Conservation (phyloP, 2,797 vertebrate genomes). For the Oophaga sylvatica region DNA sequence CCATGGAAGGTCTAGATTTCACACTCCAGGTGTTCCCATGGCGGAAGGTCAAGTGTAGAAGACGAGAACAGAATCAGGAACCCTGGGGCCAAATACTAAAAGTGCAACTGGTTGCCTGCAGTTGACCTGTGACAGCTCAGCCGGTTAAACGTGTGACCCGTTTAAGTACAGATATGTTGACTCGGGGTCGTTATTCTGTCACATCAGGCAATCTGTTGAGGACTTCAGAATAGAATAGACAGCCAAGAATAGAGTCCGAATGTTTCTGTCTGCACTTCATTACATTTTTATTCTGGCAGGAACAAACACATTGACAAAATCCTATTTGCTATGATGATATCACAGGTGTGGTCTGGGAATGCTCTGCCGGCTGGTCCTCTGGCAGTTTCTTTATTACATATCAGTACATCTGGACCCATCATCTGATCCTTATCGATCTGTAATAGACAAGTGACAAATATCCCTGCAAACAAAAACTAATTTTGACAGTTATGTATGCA, state of each 20-base stretch:
- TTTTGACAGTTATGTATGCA: background rate
- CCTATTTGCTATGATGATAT: constrained; percentile 10
- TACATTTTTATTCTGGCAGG: constrained; percentile 13
- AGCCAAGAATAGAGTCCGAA: background rate
- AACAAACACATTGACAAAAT: constrained; percentile 6
- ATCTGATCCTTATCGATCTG: background rate
- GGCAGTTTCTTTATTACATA: background rate
- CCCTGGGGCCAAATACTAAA: constrained; percentile 20
- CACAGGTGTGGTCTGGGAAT: background rate
- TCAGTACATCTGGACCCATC: background rate
- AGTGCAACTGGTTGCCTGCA: constrained; percentile 64
- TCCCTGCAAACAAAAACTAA: background rate
- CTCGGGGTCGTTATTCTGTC: constrained; percentile 23
- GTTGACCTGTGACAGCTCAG: constrained; percentile 71
- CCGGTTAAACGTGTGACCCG: constrained; percentile 65
- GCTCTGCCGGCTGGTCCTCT: background rate
- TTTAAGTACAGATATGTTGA: constrained; percentile 61
- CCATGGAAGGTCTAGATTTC: constrained; percentile 7
- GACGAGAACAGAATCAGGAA: background rate
- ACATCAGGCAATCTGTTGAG: constrained; percentile 23
- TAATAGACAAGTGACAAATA: background rate
- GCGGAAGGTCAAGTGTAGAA: constrained; percentile 1
- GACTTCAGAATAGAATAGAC: background rate
- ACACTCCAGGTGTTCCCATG: constrained; percentile 37
- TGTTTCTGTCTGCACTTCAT: constrained; percentile 25